Conservation (phyloP, 2,797 vertebrate genomes). For the Cuniculus paca region DNA sequence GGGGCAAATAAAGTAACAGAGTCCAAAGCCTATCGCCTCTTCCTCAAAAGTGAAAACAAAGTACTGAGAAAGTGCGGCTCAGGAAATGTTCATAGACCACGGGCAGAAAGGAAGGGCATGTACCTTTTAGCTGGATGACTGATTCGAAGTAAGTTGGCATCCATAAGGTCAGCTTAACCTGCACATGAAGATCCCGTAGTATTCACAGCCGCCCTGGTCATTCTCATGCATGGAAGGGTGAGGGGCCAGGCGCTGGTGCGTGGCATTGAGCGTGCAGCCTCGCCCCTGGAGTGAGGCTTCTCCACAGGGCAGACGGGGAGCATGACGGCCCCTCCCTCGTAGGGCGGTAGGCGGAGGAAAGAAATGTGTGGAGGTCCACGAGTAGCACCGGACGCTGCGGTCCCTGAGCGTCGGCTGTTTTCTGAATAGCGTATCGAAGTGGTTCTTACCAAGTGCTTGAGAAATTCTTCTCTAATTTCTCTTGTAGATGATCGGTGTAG, state of each 20-base stretch:
- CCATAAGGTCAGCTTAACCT: not conserved
- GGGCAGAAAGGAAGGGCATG: not conserved
- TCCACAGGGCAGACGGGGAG: not conserved
- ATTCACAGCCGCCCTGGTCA: not conserved
- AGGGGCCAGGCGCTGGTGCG: not conserved
- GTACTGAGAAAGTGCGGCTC: not conserved
- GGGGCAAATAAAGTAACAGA: not conserved
- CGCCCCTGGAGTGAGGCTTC: not conserved
- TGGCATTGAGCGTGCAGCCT: not conserved
- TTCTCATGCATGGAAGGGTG: not conserved
- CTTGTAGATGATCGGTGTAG: conserved; percentile 31
- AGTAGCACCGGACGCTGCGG: not conserved
- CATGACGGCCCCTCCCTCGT: not conserved
- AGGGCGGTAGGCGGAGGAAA: not conserved
- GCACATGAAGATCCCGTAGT: not conserved
- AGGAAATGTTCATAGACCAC: not conserved
- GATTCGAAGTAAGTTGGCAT: not conserved
- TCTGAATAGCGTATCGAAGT: not conserved
- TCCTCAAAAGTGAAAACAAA: not conserved
- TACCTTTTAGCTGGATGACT: not conserved
- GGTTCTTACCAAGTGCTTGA: not conserved
- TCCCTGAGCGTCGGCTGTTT: not conserved
- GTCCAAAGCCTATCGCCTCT: not conserved
- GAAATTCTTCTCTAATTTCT: conserved; percentile 36
- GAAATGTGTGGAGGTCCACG: not conserved